Conservation (phyloP, 2,888 invertebrate species). For the Macropis europaea region DNA sequence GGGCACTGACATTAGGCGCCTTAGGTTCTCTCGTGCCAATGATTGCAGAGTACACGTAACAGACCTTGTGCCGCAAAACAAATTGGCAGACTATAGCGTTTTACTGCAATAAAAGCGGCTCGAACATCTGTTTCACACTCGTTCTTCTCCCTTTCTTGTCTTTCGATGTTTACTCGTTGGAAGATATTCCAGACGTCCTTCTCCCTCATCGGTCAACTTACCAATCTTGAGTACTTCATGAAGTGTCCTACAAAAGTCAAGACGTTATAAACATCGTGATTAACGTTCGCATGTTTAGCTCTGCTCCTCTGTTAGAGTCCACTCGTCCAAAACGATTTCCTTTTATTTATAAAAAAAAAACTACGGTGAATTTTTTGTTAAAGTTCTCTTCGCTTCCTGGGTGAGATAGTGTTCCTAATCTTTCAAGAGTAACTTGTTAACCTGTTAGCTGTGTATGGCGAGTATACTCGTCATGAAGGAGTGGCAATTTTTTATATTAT, state of each 20-base stretch:
- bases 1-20: conserved; percentile 30
- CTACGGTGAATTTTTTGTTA: no score
- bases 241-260: not conserved
- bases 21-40: conserved; percentile 62
- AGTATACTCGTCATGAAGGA: no score
- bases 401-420: no score
- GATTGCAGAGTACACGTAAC: conserved; percentile 55
- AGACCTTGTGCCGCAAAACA: conserved; percentile 44
- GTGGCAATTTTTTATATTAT: no score
- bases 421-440: no score
- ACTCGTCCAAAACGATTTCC: no score
- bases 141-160: not conserved
- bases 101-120: conserved; percentile 9
- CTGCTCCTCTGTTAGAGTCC: no score
- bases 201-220: not conserved
- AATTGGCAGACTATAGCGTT: conserved; percentile 10
- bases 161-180: conserved; percentile 21
- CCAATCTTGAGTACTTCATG: not conserved
- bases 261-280: conserved; percentile 16
- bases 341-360: no score
- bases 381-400: no score
- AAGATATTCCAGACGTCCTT: conserved; percentile 10
- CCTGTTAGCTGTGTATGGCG: no score
- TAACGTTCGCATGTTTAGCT: not conserved
- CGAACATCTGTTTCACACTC: conserved; percentile 21